Percentiles rank a stretch among this genome's conserved stretches.
Evolutionary conservation across 2,113 vertebrate species (phyloP).

Genomic region (Mus pahari): DNA sequence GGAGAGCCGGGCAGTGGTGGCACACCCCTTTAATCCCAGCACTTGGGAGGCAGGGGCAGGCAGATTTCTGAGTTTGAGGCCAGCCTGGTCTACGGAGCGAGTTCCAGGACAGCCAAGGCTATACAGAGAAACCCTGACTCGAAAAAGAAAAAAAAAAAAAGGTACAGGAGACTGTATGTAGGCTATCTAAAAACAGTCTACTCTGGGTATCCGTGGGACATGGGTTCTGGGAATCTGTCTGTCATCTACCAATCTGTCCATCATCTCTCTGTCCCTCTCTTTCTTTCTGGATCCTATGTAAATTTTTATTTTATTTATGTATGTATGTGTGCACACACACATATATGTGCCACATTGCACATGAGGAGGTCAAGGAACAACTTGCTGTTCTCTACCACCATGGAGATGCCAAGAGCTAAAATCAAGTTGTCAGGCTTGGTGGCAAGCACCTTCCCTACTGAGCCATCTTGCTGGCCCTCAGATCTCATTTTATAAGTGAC

Average conservation of each 20-base stretch:
- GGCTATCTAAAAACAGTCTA: not conserved
- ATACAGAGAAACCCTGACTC: no score
- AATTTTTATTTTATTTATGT: not conserved
- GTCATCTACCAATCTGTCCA: not conserved
- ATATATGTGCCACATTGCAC: not conserved
- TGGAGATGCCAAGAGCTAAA: not conserved
- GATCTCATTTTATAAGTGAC: not conserved
- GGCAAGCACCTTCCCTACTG: not conserved
- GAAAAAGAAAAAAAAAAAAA: no score
- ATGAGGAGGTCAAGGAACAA: not conserved
- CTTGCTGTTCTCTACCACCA: not conserved
- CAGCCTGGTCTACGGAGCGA: no score
- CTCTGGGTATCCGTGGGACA: not conserved
- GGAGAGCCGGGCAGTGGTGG: not conserved
- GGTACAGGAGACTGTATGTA: no score
- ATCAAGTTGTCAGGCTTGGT: not conserved
- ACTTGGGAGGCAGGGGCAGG: no score
- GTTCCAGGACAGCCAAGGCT: no score
- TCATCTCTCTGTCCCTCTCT: not conserved
- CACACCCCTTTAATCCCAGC: no score
- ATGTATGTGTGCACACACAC: not conserved
- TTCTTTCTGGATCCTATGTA: not conserved
- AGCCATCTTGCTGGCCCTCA: not conserved
- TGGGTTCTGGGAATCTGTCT: not conserved
- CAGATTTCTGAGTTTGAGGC: no score